phyloP scores from a whole-genome alignment of 2,113 vertebrate genomes.

The Nymphicus hollandicus region DNA sequence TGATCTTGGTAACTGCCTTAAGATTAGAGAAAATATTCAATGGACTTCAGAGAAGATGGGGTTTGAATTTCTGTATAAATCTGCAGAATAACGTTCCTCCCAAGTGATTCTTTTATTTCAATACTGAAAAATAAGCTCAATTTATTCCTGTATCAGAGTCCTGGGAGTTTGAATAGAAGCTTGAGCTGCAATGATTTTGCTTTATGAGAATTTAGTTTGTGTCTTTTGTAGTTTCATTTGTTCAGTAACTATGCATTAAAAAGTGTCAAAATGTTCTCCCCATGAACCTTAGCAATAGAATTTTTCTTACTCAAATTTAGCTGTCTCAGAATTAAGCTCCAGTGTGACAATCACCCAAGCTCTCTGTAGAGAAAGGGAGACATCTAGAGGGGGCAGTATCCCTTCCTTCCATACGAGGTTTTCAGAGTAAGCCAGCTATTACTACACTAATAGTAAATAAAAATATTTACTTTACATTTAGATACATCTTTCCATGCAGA shows the following conservation, averaged over 20 bases:
- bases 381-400: background rate
- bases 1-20: background rate
- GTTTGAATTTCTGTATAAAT: background rate
- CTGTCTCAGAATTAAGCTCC: background rate
- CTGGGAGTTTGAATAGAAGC: background rate
- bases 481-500: background rate
- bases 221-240: background rate
- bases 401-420: background rate
- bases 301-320: background rate
- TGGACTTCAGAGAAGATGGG: background rate
- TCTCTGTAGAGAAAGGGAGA: background rate
- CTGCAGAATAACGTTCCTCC: background rate
- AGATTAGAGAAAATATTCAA: background rate
- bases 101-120: background rate
- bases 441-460: background rate
- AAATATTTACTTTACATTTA: background rate
- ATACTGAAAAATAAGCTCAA: background rate
- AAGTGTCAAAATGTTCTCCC: background rate
- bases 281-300: background rate
- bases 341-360: background rate
- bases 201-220: background rate
- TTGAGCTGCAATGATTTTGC: background rate
- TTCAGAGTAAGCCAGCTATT: background rate
- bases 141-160: background rate
- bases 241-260: background rate